Percentiles rank a stretch among this genome's conserved stretches.
These are phyloP conservation scores for Tokudaia tokunoshimensis DNA, from an alignment of 2,797 vertebrate genomes.

Conservation along the genomic window DNA sequence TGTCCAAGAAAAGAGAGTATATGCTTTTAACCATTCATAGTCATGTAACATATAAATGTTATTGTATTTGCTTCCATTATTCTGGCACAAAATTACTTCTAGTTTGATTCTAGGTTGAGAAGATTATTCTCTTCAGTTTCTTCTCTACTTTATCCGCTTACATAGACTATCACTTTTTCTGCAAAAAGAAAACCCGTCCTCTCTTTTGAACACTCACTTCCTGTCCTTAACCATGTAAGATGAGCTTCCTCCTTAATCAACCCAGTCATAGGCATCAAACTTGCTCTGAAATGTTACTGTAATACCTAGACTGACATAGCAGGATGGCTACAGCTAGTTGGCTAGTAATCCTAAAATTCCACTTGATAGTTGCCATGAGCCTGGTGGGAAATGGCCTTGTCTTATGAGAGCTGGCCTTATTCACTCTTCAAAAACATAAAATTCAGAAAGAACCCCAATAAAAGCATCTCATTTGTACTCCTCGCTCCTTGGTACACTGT, in stretches of 20 bases:
- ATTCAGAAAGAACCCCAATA: neutral
- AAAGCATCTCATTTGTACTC: neutral
- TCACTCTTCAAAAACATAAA: neutral
- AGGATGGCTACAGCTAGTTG: neutral
- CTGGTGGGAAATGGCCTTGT: neutral
- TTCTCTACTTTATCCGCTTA: neutral
- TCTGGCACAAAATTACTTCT: neutral
- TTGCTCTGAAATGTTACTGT: neutral
- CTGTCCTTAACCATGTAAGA: neutral
- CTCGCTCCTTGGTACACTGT: neutral
- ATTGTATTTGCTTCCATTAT: neutral
- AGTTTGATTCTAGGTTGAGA: neutral
- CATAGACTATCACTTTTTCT: neutral
- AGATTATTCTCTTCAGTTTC: neutral
- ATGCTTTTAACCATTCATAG: neutral
- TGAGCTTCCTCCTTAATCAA: neutral
- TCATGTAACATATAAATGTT: neutral
- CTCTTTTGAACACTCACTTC: neutral
- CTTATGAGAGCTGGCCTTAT: neutral
- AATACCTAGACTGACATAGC: neutral
- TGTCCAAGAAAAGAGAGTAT: neutral
- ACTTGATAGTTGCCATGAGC: neutral
- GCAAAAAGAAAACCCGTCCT: slow-evolving; percentile 36
- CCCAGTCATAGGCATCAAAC: neutral
- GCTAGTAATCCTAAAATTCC: neutral